Evolutionary conservation across 2,797 vertebrate species (phyloP).

Genomic region (Lophotriccus pileatus): DNA sequence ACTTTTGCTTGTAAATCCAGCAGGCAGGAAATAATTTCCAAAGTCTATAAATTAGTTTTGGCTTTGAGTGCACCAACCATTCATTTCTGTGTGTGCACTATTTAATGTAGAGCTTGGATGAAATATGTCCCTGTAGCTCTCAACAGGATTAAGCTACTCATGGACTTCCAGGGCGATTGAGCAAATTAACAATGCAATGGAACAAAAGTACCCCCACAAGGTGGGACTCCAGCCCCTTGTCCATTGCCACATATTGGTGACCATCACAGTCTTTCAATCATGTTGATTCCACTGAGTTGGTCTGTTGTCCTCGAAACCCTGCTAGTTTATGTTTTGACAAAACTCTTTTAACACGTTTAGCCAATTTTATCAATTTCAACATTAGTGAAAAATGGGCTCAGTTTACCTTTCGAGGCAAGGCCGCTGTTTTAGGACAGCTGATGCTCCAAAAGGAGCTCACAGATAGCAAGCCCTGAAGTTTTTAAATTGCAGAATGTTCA

Average conservation of each 20-base stretch:
- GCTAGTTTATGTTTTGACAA: background rate
- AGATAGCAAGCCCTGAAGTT: background rate
- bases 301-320: background rate
- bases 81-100: slow-evolving; percentile 21
- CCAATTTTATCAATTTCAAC: background rate
- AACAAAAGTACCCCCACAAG: background rate
- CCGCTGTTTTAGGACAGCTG: background rate
- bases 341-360: background rate
- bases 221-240: background rate
- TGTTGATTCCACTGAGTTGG: background rate
- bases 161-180: background rate
- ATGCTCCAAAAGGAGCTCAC: background rate
- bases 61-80: background rate
- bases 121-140: background rate
- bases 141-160: slow-evolving; percentile 13
- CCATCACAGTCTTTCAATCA: background rate
- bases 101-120: background rate
- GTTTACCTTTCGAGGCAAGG: background rate
- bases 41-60: slow-evolving; percentile 43
- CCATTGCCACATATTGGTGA: background rate
- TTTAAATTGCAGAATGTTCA: background rate
- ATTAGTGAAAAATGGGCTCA: background rate
- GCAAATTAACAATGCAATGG: background rate
- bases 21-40: slow-evolving; percentile 52
- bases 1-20: slow-evolving; percentile 35